These are phyloP conservation scores for Sarcophaga subvicina DNA, from an alignment of 2,888 invertebrate species.

Conservation along the genomic window DNA sequence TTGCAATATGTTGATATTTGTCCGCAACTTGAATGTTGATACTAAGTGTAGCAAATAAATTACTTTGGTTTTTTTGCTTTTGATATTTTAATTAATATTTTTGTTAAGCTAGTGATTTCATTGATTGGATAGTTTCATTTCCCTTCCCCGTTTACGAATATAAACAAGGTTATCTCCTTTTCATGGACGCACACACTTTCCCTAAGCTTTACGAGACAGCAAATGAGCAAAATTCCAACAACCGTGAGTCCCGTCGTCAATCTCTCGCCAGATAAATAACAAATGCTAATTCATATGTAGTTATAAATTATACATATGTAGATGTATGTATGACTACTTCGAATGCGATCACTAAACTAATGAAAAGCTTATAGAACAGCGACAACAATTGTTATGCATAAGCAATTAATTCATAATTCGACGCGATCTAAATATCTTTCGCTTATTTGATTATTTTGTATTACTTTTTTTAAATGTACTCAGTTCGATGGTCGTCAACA, in stretches of 20 bases:
- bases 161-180: slow-evolving; percentile 70
- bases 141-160: slow-evolving; percentile 24
- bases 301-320: not conserved
- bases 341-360: not conserved
- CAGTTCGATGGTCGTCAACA: slow-evolving; percentile 32
- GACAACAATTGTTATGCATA: slow-evolving; percentile 25
- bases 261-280: slow-evolving; percentile 11
- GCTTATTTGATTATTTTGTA: slow-evolving; percentile 29
- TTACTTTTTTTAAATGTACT: not conserved
- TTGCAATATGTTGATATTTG: slow-evolving; percentile 11
- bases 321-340: not conserved
- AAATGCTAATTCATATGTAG: slow-evolving; percentile 23
- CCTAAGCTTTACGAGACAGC: slow-evolving; percentile 20
- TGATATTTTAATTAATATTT: slow-evolving; percentile 18
- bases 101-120: slow-evolving; percentile 36
- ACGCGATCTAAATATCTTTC: slow-evolving; percentile 48
- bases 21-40: slow-evolving; percentile 1
- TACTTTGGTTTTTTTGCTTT: slow-evolving; percentile 8
- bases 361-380: not conserved
- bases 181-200: slow-evolving; percentile 42
- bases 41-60: not conserved
- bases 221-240: slow-evolving; percentile 54
- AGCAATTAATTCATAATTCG: slow-evolving; percentile 60
- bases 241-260: slow-evolving; percentile 5
- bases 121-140: slow-evolving; percentile 31